Evolutionary conservation across 2,797 vertebrate genomes (phyloP).

Genomic region (Staurois parvus): DNA sequence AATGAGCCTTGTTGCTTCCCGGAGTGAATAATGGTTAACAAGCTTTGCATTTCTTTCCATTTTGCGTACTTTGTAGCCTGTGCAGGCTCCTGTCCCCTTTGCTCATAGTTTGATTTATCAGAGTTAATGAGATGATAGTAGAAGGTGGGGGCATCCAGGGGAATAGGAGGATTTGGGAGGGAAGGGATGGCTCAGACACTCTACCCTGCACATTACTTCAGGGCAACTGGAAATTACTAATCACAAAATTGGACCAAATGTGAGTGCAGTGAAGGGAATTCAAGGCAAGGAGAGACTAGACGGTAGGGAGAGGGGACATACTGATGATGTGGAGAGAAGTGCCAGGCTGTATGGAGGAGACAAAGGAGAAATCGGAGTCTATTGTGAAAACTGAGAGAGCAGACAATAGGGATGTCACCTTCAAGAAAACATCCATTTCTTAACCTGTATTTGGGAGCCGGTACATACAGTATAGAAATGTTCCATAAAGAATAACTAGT

Average conservation of each 20-base stretch:
- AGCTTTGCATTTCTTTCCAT: constrained; percentile 24
- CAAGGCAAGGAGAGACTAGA: background rate
- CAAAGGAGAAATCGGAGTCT: background rate
- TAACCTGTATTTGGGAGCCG: too few relatives aligned
- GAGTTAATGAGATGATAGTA: constrained; percentile 57
- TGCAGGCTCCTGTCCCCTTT: constrained; percentile 59
- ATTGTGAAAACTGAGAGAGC: too few relatives aligned
- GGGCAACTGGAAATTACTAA: constrained; percentile 53
- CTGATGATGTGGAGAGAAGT: too few relatives aligned
- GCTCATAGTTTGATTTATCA: constrained; percentile 51
- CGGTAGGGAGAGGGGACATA: background rate
- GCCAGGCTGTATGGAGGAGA: too few relatives aligned
- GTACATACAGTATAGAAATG: too few relatives aligned
- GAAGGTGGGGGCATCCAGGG: constrained; percentile 1
- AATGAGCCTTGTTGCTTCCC: constrained; percentile 5
- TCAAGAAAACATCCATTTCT: too few relatives aligned
- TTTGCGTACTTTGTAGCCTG: constrained; percentile 59
- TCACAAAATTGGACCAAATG: constrained; percentile 44
- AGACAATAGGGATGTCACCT: too few relatives aligned
- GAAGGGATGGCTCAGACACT: constrained; percentile 19
- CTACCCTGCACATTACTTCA: constrained; percentile 45
- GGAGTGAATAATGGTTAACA: constrained; percentile 23
- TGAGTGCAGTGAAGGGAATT: background rate
- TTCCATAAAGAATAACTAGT: too few relatives aligned
- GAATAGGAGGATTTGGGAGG: constrained; percentile 9